phyloP scores from a whole-genome alignment of 2,113 vertebrate species.

The Prunella himalayana region DNA sequence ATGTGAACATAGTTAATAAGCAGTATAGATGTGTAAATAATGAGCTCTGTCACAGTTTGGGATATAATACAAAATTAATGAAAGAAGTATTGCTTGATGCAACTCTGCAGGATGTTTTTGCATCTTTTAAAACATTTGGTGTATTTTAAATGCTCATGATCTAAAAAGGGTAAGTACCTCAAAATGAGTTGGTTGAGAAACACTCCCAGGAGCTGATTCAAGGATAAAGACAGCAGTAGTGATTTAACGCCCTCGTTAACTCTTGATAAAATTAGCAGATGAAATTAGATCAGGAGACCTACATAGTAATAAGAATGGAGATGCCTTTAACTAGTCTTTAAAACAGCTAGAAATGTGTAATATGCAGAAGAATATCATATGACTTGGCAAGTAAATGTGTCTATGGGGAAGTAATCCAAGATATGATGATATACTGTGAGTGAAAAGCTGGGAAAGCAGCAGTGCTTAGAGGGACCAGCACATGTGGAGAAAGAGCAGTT shows the following conservation, averaged over 20 bases:
- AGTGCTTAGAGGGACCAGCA: neutral
- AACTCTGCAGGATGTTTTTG: neutral
- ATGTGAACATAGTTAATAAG: neutral
- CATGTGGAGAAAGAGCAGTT: neutral
- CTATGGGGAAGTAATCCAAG: neutral
- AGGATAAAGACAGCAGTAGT: neutral
- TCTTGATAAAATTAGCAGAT: conserved; percentile 14
- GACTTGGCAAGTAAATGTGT: neutral
- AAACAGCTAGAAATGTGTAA: neutral
- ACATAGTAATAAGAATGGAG: neutral
- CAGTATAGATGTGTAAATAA: neutral
- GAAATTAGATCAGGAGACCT: neutral
- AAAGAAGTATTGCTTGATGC: neutral
- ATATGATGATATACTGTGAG: neutral
- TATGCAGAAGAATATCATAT: neutral
- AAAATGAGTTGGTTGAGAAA: neutral
- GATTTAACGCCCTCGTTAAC: neutral
- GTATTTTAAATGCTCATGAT: neutral
- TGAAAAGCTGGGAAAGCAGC: neutral
- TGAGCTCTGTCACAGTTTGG: neutral
- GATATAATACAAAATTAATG: neutral
- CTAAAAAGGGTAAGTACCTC: neutral
- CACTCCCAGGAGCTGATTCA: neutral
- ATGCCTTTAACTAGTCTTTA: neutral
- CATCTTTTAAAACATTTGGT: neutral